phyloP scores from a whole-genome alignment of 2,113 vertebrate genomes.

The Seriola dumerili region DNA sequence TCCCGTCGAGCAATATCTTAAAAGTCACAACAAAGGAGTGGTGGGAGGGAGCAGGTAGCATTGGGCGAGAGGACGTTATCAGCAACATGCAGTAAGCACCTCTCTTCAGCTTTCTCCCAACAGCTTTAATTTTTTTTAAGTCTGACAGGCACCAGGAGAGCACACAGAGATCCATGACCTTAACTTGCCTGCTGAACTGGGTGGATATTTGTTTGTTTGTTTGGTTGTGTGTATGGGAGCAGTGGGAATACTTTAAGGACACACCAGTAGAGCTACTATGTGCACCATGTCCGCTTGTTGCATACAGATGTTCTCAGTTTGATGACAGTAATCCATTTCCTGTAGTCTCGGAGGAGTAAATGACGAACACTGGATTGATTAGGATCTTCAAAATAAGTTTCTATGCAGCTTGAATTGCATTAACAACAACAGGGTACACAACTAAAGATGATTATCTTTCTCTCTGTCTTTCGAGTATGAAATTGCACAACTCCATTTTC shows the following conservation, averaged over 20 bases:
- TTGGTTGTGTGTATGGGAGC: constrained; percentile 30
- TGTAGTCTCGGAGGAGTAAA: constrained; percentile 30
- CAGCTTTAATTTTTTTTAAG: constrained; percentile 60
- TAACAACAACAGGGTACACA: constrained; percentile 53
- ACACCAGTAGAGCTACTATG: constrained; percentile 39
- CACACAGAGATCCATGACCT: constrained; percentile 52
- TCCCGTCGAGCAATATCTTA: constrained; percentile 30
- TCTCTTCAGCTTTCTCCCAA: constrained; percentile 43
- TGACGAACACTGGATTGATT: constrained; percentile 51
- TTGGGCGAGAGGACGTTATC: constrained; percentile 60
- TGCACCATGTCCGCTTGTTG: constrained; percentile 50
- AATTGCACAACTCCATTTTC: constrained; percentile 53
- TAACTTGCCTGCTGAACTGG: constrained; percentile 32
- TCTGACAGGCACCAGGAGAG: constrained; percentile 51
- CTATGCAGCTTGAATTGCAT: constrained; percentile 26
- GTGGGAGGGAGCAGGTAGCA: constrained; percentile 34
- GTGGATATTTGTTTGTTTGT: constrained; percentile 44
- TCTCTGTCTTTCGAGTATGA: constrained; percentile 25
- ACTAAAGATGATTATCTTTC: constrained; percentile 4
- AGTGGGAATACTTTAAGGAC: constrained; percentile 52
- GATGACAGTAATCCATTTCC: constrained; percentile 55
- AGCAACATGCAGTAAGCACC: constrained; percentile 62
- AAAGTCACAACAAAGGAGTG: constrained; percentile 33
- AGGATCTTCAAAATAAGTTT: constrained; percentile 19
- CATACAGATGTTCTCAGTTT: constrained; percentile 61